Base-by-base conservation (phyloP, 2,797 vertebrate species). In the Lates japonicus region DNA sequence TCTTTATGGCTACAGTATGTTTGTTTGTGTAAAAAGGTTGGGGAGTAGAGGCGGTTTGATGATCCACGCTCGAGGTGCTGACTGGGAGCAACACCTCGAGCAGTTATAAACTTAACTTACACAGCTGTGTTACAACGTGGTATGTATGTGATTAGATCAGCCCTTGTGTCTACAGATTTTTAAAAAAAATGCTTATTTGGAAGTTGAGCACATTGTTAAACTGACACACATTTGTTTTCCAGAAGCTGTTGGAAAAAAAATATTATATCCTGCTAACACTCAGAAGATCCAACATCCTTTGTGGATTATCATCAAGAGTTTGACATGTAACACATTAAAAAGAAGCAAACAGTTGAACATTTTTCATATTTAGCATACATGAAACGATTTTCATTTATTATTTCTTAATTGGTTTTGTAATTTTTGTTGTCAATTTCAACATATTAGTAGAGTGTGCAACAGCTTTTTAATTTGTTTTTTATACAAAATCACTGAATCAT, bases 21-120 rank as follows among this genome's bases (percentile, higher is more conserved):
- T 87, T 87, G 82, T 74, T 78, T 82, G 46, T 67, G 44, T 82
- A 54, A 82, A 83, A 70, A 74, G 73, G 46, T 60, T 42, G 54
- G 42, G 46, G 48, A 70, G 64, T 35, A 3, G 59, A 76, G 33
- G 12, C 3, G 11, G 70, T 82, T 35, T 59, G 48, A 65, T 77
- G 55, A 80, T 51, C 60, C 22, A 25, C 3, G 5, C 42, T 81
- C 64, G 5, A 70, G 65, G 14, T 4, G 29, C n/a, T 44, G 48
- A 25, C 48, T 51, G 13, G 39, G 44, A 77, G 65, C 49, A 59
- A 60, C 51, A 13, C 42, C 39, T 61, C 25, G 2, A 29, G 41
- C 6, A 19, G 17, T 49, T 29, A n/a, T 35, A 44, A 61, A 80
- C 25, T 70, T 68, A 14, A 3, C 42, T 57, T 65, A 20, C 37